Base-by-base conservation (phyloP, 2,888 invertebrate genomes). In the Harmothoe impar region DNA sequence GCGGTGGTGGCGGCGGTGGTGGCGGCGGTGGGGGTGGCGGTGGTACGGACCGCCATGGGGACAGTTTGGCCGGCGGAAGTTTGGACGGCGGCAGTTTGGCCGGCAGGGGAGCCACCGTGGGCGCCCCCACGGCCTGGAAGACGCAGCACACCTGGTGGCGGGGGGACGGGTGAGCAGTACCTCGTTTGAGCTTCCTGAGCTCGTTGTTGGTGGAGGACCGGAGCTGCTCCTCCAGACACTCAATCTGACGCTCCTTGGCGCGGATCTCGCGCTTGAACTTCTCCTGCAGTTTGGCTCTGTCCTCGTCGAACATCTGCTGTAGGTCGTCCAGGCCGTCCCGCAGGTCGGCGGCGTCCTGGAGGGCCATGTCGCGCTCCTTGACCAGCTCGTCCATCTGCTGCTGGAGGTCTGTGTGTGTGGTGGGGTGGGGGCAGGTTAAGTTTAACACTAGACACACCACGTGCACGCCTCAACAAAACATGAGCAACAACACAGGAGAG, bases 221-320 rank as follows among this genome's bases (percentile, higher is more conserved):
- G 31, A 92, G 91, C 85, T 92, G 92, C 77, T 92, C 92, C 90
- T 92, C 92, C 17, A 92, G 90, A 35, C 91, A 89, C 89, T 92
- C 92, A 12, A 92, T 92, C 89, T 92, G 92, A 20, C 92, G 52
- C 72, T 92, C 92, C 85, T 92, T 92, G 51, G 91, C 91, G 20
- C 77, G 20, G 17, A 92, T 78, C 25, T 92, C 92, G 29, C 85
- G 72, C 29, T 72, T n/a, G 81, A 91, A 33, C 85, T 89, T 90
- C 0, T 92, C 91, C 56, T 81, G 89, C 54, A 90, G 77, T 15
- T 81, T 89, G 20, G 43, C 31, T 23, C 52, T 25, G 35, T 92
- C 91, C 52, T 91, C 89, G 25, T 91, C 91, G 43, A 43, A 77
- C 77, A 35, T 68, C 35, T 84, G 35, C 52, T 91, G 52, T 0